Base-by-base conservation (phyloP, 53 echinoderm and acorn worm species). In the Zoroaster sp. region DNA sequence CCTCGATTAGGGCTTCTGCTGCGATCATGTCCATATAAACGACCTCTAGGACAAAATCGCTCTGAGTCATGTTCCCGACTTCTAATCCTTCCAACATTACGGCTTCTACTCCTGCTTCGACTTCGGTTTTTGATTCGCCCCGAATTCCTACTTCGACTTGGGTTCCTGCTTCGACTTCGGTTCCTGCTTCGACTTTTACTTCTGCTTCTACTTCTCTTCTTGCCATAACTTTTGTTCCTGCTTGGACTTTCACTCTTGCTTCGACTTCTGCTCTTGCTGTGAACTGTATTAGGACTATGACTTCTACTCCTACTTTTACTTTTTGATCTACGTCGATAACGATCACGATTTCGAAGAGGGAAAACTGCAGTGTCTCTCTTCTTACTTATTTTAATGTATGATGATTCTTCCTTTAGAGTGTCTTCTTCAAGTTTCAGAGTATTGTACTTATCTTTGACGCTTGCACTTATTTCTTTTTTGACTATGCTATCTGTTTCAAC, bases 361-460 rank as follows among this genome's bases (percentile, higher is more conserved):
- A 85, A 71, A 20, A 71, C 30, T 35, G 70, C 33, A 2, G 32
- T 51, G 35, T 70, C 45, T 25, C 70, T 69, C 71, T 49, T 71
- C 47, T 36, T 79, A 49, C 49, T 81, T 41, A 81, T 40, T 49
- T 69, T 85, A 18, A 71, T 39, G 41, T 85, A 85, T 0, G 85
- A 71, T 35, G 33, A 36, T 37, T 35, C 37, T 37, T 23, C 14
- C 49, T 85, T 71, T 35, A 66, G 15, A 47, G 76, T 6, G 25
- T 85, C 71, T 35, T 85, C 70, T 52, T 51, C 13, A 34, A 85
- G 71, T n/a, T 70, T 85, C 14, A 85, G 71, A 47, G 51, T 70
- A 36, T 85, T 85, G 38, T 85, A 85, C 70, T 85, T 85, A 13
- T 85, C 70, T 37, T 85, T 85, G 44, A 85, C 85, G 49, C 70